These are phyloP conservation scores for Pseudomyrmex flavicornis DNA, from an alignment of 1,140 invertebrate species.

Conservation along the genomic window DNA sequence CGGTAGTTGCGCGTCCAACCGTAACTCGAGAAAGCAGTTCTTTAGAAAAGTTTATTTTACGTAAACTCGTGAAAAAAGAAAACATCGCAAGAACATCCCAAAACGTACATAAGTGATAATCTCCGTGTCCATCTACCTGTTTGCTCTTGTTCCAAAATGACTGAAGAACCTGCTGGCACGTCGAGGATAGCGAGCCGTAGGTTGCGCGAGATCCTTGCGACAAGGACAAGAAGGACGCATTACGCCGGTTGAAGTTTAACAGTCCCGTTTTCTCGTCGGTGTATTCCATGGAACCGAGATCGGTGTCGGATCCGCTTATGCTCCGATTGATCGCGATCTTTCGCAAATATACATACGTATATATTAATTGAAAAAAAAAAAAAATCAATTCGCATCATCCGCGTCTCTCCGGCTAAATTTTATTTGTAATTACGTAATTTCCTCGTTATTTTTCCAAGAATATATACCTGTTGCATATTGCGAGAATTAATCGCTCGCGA, in stretches of 20 bases:
- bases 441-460: too few relatives aligned
- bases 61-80: neutral
- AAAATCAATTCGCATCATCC: too few relatives aligned
- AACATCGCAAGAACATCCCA: neutral
- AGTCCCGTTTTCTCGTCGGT: slow-evolving; percentile 71
- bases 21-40: too few relatives aligned
- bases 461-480: neutral
- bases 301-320: slow-evolving; percentile 68
- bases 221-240: slow-evolving; percentile 60
- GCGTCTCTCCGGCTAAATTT: too few relatives aligned
- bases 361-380: too few relatives aligned
- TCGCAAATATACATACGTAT: too few relatives aligned
- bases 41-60: neutral
- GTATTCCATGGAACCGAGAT: slow-evolving; percentile 69
- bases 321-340: slow-evolving; percentile 25
- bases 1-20: too few relatives aligned
- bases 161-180: slow-evolving; percentile 76
- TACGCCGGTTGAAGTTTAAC: slow-evolving; percentile 57
- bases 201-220: slow-evolving; percentile 64
- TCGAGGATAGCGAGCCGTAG: slow-evolving; percentile 78
- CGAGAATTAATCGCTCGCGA: neutral
- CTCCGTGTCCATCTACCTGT: slow-evolving; percentile 74
- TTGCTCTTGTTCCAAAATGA: slow-evolving; percentile 80
- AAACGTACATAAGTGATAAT: neutral
- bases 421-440: too few relatives aligned